phyloP scores from a whole-genome alignment of 2,113 vertebrate genomes.

The Oxyura jamaicensis region DNA sequence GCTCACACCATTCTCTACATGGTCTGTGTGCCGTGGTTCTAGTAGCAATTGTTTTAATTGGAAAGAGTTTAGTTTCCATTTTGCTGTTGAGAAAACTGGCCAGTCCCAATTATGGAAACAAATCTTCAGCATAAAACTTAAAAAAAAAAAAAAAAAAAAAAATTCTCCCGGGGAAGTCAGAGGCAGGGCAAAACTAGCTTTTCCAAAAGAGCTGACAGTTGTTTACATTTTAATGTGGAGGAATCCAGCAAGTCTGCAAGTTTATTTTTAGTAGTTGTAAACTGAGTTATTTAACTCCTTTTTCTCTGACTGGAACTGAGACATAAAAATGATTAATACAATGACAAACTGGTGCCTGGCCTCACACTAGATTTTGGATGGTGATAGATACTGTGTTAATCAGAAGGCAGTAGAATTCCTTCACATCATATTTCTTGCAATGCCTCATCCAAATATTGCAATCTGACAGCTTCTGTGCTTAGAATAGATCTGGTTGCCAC shows the following conservation, averaged over 20 bases:
- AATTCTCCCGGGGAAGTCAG: slow-evolving; percentile 69
- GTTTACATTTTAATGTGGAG: slow-evolving; percentile 70
- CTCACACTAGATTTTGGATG: slow-evolving; percentile 10
- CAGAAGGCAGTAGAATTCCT: slow-evolving; percentile 38
- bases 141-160: slow-evolving; percentile 10
- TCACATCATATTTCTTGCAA: slow-evolving; percentile 37
- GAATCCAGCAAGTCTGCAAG: slow-evolving; percentile 71
- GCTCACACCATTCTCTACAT: neutral
- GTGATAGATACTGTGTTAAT: neutral
- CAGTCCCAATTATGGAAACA: slow-evolving; percentile 75
- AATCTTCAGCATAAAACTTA: slow-evolving; percentile 61
- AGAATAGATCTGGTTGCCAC: slow-evolving; percentile 5
- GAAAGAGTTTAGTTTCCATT: slow-evolving; percentile 67
- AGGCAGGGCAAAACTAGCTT: slow-evolving; percentile 67
- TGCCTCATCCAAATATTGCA: slow-evolving; percentile 36
- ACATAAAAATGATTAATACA: slow-evolving; percentile 66
- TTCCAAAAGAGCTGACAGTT: slow-evolving; percentile 70
- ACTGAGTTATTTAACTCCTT: slow-evolving; percentile 71
- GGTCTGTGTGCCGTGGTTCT: slow-evolving; percentile 43
- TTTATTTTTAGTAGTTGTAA: slow-evolving; percentile 78
- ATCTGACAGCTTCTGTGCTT: slow-evolving; percentile 29
- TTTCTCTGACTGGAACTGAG: slow-evolving; percentile 15
- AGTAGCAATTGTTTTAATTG: slow-evolving; percentile 73
- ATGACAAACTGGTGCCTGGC: slow-evolving; percentile 28
- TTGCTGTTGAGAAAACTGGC: slow-evolving; percentile 70